Percentiles rank a stretch among this genome's conserved stretches.
These are phyloP conservation scores for Apogon talboti DNA, from an alignment of 2,797 vertebrate species.

Conservation along the genomic window DNA sequence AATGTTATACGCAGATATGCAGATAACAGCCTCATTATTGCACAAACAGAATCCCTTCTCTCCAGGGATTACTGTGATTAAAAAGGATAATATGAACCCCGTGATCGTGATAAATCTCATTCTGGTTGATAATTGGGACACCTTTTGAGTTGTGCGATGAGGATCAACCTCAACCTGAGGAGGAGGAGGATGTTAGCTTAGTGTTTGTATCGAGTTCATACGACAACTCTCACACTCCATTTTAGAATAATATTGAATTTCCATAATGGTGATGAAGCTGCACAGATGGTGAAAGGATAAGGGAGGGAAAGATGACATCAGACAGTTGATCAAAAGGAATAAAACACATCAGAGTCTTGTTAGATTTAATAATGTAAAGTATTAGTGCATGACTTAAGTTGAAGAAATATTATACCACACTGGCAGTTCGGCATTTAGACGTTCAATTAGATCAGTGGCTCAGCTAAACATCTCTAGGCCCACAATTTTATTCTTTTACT, in stretches of 20 bases:
- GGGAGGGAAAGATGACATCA: conserved; percentile 21
- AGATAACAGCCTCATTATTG: conserved; percentile 28
- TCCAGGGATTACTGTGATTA: conserved; percentile 12
- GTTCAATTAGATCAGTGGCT: background rate
- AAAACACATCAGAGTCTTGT: background rate
- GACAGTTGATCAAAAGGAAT: background rate
- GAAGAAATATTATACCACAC: background rate
- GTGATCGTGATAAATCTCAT: conserved; percentile 20
- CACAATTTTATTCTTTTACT: no score
- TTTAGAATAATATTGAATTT: conserved; percentile 28
- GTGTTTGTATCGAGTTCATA: background rate
- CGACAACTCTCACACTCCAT: background rate
- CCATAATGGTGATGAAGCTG: conserved; percentile 10
- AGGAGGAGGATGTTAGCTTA: background rate
- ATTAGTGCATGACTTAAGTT: background rate
- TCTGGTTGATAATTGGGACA: conserved; percentile 16
- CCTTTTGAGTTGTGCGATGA: background rate
- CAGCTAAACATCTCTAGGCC: background rate
- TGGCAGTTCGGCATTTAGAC: background rate
- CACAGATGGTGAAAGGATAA: background rate
- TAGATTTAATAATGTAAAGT: background rate
- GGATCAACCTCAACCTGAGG: background rate
- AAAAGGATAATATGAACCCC: conserved; percentile 23
- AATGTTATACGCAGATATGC: conserved; percentile 16
- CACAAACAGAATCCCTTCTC: conserved; percentile 16